phyloP scores from a whole-genome alignment of 2,888 invertebrate genomes.

The Stratiomys singularior region DNA sequence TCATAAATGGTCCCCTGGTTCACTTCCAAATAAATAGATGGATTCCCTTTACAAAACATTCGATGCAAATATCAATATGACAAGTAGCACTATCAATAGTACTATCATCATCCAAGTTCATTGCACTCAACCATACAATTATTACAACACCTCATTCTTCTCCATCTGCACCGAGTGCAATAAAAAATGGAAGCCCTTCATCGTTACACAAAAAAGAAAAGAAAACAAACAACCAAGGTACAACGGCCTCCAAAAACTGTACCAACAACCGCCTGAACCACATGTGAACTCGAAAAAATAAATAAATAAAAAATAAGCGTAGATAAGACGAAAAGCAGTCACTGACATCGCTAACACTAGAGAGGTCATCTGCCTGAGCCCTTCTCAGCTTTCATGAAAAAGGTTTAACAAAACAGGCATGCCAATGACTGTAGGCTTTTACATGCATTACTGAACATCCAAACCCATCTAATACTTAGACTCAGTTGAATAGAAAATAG shows the following conservation, averaged over 20 bases:
- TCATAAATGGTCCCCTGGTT: too few species aligned
- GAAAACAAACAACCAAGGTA: neutral
- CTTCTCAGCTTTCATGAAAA: neutral
- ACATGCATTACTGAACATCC: neutral
- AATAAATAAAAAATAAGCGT: slow-evolving; percentile 4
- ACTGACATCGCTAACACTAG: slow-evolving; percentile 9
- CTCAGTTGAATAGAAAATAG: neutral
- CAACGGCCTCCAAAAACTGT: slow-evolving; percentile 32
- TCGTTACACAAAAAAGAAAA: too few species aligned
- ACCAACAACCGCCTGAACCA: slow-evolving; percentile 14
- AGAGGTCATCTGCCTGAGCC: slow-evolving; percentile 40
- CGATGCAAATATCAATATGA: too few species aligned
- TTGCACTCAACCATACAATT: too few species aligned
- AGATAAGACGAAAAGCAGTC: neutral
- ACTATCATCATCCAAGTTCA: too few species aligned
- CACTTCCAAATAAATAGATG: too few species aligned
- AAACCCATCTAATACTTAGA: neutral
- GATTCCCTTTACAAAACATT: too few species aligned
- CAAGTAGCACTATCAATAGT: too few species aligned
- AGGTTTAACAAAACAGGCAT: too few species aligned
- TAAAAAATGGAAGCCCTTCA: too few species aligned
- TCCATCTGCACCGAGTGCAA: too few species aligned
- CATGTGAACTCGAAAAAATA: slow-evolving; percentile 12
- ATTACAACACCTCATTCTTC: too few species aligned
- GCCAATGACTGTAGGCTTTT: neutral